Evolutionary conservation across 2,888 invertebrate genomes (phyloP), one percentile per base, ranked within the genome.

Genomic region (Lydus trimaculatus): DNA sequence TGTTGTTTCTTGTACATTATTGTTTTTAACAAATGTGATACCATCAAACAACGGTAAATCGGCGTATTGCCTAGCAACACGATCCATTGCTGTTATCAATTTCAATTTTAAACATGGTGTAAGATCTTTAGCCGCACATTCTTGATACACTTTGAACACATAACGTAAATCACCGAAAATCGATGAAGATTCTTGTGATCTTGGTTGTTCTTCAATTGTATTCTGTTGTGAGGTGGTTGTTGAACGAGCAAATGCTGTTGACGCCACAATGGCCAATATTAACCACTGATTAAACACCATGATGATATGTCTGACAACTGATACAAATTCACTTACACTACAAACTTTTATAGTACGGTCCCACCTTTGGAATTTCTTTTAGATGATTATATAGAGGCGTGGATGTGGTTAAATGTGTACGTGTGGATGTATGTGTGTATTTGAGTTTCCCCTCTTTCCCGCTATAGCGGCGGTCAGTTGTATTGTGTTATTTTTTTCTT

Each of bases 101-200:
- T 94, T 94, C 70, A 94, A 85, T 84, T 95, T 95, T 63, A 95
- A 86, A 77, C 95, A 95, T 69, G 92, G 90, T 3, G 91, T 87
- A 33, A 92, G 83, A 74, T 91, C 92, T 71, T 88, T 86, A 64
- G 90, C 89, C 69, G 91, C 88, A 86, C 95, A 95, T 79, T 94
- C 94, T 84, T 92, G 92, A 85, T 94, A 95, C 73, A 93, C 89
- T 82, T 93, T 92, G 80, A 92, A 94, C 73, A 93, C 89, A 79
- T 91, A 89, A 76, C 91, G 89, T 7, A 94, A 85, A 78, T 94
- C 94, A 73, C 90, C 90, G 73, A 92, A 85, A 73, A 88, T 83
- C 17, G 85, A 76, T 15, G 81, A 65, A 2, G 72, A 65, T 61
- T 84, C 83, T 60, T 82, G 81, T 23, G 82, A 76, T 61, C 84